Conservation (phyloP, 2,888 invertebrate species). For the Sinohyriopsis cumingii region DNA sequence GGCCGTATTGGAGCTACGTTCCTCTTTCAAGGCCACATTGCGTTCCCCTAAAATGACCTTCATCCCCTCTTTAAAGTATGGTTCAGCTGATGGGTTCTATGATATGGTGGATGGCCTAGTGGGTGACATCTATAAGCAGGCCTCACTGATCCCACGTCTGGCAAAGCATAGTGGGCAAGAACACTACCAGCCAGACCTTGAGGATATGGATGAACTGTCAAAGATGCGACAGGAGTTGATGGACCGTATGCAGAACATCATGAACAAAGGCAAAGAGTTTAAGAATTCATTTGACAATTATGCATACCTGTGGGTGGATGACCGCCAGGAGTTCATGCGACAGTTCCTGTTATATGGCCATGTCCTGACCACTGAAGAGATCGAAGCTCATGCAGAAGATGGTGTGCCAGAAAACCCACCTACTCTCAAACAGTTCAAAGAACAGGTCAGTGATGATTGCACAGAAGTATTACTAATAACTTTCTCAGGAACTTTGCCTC, state of each 20-base stretch:
- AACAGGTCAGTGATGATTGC: constrained; percentile 78
- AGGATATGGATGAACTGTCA: constrained; percentile 83
- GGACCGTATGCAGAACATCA: constrained; percentile 79
- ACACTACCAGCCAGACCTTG: constrained; percentile 80
- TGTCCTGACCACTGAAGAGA: constrained; percentile 85
- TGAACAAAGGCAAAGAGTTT: constrained; percentile 73
- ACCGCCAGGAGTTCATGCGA: constrained; percentile 86
- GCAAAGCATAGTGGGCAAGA: constrained; percentile 74
- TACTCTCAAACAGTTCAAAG: constrained; percentile 91
- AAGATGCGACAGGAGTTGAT: constrained; percentile 91
- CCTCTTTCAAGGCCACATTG: constrained; percentile 86
- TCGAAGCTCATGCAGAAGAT: constrained; percentile 85
- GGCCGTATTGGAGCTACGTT: constrained; percentile 86
- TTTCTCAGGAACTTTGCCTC: too few species aligned
- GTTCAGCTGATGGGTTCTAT: constrained; percentile 83
- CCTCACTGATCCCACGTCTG: constrained; percentile 83
- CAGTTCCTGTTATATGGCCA: constrained; percentile 91
- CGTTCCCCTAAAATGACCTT: constrained; percentile 87
- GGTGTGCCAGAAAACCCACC: constrained; percentile 84
- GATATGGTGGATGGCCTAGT: constrained; percentile 84
- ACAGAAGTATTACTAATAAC: too few species aligned
- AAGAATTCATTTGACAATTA: constrained; percentile 77
- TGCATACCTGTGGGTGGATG: constrained; percentile 91
- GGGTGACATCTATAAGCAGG: constrained; percentile 87
- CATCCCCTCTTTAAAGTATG: constrained; percentile 87